Evolutionary conservation across 2,888 invertebrate species (phyloP).

Genomic region (Physocephala rufipes): DNA sequence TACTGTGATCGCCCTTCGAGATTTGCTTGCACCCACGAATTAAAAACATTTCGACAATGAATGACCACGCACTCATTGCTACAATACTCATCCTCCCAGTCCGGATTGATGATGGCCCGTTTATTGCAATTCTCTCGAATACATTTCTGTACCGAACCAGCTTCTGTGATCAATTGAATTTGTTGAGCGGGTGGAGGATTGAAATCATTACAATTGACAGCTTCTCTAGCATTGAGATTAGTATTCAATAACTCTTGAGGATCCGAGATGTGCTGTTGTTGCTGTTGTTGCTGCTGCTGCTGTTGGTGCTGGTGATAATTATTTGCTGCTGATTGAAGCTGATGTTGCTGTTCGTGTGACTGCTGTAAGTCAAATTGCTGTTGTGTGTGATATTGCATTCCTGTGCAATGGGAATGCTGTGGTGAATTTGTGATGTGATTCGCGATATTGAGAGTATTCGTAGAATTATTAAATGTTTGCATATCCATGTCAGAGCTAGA

Average conservation of each 20-base stretch:
- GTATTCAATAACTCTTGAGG: constrained; percentile 27
- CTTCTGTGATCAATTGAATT: constrained; percentile 52
- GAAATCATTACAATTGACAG: constrained; percentile 12
- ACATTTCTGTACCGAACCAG: constrained; percentile 69
- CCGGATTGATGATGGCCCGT: constrained; percentile 87
- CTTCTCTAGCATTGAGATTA: not conserved
- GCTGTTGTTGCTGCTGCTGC: constrained; percentile 32
- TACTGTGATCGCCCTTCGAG: constrained; percentile 46
- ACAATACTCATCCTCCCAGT: constrained; percentile 98
- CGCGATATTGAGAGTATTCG: not conserved
- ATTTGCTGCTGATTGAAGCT: constrained; percentile 45
- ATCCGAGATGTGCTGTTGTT: constrained; percentile 43
- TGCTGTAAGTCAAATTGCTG: not conserved
- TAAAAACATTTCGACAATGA: constrained; percentile 90
- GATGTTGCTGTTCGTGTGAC: constrained; percentile 21
- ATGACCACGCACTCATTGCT: constrained; percentile 96
- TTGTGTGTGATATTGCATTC: constrained; percentile 9
- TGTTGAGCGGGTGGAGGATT: constrained; percentile 40
- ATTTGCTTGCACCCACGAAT: constrained; percentile 60
- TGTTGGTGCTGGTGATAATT: constrained; percentile 34
- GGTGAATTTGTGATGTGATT: constrained; percentile 7
- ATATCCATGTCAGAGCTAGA: constrained; percentile 20
- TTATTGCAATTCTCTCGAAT: constrained; percentile 92
- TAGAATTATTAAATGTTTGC: not conserved
- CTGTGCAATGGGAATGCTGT: too few relatives aligned